A percentile compares a stretch with the other conserved stretches of the same genome.
These are phyloP conservation scores for Phenganax subtilis DNA, from an alignment of 92 coral and sea anemone genomes.

Conservation along the genomic window DNA sequence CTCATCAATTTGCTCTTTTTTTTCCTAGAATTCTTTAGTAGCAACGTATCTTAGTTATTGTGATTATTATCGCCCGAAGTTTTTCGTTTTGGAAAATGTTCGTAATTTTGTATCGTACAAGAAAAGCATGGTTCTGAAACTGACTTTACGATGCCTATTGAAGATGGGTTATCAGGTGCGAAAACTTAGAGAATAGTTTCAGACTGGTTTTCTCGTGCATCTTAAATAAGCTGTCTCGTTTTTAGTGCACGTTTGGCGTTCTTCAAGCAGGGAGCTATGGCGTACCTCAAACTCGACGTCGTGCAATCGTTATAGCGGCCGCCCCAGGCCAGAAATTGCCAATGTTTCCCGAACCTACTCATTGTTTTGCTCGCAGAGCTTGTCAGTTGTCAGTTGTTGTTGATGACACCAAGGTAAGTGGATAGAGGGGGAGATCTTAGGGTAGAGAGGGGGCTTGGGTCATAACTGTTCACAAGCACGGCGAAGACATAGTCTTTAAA, in stretches of 20 bases:
- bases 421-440: background rate
- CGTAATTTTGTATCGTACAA: conserved; percentile 95
- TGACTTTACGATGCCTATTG: conserved; percentile 80
- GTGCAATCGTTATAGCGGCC: conserved; percentile 94
- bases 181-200: background rate
- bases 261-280: conserved; percentile 98
- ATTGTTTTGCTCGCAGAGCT: conserved; percentile 91
- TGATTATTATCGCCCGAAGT: conserved; percentile 90
- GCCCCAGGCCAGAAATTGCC: conserved; percentile 98
- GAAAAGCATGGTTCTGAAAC: conserved; percentile 91
- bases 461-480: background rate
- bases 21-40: conserved; percentile 73
- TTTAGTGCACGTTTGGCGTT: conserved; percentile 92
- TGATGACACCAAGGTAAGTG: conserved; percentile 73
- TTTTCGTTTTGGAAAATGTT: conserved; percentile 92
- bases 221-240: background rate
- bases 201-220: background rate
- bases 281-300: conserved; percentile 92
- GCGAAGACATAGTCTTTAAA: background rate
- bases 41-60: conserved; percentile 92
- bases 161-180: conserved; percentile 98
- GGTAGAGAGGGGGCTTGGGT: background rate
- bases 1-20: background rate
- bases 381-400: conserved; percentile 84
- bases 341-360: conserved; percentile 90